Percentiles rank a stretch among this genome's conserved stretches.
These are phyloP conservation scores for Erythrocercus mccallii DNA, from an alignment of 2,113 vertebrate species.

Conservation along the genomic window DNA sequence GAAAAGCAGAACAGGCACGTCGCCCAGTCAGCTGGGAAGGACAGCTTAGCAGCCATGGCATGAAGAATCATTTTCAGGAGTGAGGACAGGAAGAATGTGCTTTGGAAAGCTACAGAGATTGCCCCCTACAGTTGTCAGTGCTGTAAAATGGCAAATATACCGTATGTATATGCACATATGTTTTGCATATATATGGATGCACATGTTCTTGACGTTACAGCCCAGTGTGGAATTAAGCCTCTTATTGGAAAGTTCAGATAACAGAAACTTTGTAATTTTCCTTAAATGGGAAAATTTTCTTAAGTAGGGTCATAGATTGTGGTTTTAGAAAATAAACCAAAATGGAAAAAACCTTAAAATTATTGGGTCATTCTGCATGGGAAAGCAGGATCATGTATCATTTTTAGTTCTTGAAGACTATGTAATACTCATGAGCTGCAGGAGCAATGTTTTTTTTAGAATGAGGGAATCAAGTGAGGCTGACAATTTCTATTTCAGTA, in stretches of 20 bases:
- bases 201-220: rapidly evolving
- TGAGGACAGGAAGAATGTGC: background rate
- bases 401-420: background rate
- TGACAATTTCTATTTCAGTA: background rate
- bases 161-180: background rate
- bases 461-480: background rate
- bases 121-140: background rate
- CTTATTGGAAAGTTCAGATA: background rate
- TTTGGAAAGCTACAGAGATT: background rate
- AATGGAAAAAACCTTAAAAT: background rate
- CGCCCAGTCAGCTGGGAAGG: background rate
- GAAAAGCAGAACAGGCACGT: constrained; percentile 41
- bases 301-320: background rate
- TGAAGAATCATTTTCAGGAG: background rate
- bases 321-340: background rate
- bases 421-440: background rate
- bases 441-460: background rate
- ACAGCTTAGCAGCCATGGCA: background rate
- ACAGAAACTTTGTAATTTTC: background rate
- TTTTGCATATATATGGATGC: background rate
- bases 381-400: rapidly evolving
- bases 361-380: background rate
- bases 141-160: background rate
- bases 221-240: background rate
- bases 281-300: background rate